Evolutionary conservation across 2,113 vertebrate species (phyloP).

Genomic region (Dendropsophus ebraccatus): DNA sequence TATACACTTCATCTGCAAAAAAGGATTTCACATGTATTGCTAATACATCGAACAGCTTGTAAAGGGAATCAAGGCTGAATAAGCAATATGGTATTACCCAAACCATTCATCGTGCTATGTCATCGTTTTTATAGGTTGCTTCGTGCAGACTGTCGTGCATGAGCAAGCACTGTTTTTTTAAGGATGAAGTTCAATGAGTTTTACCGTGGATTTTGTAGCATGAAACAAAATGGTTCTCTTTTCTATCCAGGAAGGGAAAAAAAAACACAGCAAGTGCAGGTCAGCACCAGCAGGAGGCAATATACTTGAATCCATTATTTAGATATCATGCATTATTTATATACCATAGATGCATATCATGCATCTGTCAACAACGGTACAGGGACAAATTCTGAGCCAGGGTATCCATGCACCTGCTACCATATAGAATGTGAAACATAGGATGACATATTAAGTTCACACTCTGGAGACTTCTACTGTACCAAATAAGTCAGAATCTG

Average conservation of each 20-base stretch:
- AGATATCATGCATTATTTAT: not conserved
- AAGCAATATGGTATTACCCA: not conserved
- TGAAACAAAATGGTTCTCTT: not conserved
- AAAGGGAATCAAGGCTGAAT: not conserved
- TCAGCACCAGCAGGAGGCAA: conserved; percentile 15
- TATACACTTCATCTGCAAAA: not conserved
- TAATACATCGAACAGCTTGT: not conserved
- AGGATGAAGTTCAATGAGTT: conserved; percentile 9
- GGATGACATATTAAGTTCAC: too few species aligned
- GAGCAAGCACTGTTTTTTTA: conserved; percentile 14
- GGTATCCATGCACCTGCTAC: not conserved
- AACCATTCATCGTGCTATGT: not conserved
- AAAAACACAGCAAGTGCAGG: not conserved
- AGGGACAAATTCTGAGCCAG: not conserved
- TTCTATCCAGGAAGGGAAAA: not conserved
- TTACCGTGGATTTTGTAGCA: not conserved
- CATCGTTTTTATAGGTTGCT: not conserved
- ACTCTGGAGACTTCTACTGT: too few species aligned
- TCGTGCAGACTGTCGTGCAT: conserved; percentile 9
- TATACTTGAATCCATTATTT: not conserved
- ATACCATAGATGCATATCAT: not conserved
- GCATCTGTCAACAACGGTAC: not conserved
- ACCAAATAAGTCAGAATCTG: too few species aligned
- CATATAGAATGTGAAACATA: too few species aligned
- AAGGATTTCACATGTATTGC: not conserved